Conservation (phyloP, 2,113 vertebrate genomes). For the Caracal caracal region DNA sequence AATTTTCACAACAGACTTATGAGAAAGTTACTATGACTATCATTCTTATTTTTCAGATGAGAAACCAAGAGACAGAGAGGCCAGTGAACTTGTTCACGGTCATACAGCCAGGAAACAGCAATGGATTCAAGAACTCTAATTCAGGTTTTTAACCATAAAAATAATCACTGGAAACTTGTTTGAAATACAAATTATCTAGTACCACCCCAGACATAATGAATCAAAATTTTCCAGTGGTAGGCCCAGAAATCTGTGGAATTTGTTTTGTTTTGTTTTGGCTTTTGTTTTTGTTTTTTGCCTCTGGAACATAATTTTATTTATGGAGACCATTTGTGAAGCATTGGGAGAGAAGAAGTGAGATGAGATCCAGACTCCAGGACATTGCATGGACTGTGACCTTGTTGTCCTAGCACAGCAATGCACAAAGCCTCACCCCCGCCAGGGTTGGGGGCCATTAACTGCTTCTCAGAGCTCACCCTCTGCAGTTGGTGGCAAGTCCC, state of each 20-base stretch:
- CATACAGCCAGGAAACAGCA: background rate
- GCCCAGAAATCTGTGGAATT: background rate
- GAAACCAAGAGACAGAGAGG: background rate
- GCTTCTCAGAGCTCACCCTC: background rate
- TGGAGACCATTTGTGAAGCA: background rate
- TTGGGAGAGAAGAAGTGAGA: background rate
- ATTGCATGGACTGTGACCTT: background rate
- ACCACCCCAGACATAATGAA: background rate
- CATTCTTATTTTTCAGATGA: background rate
- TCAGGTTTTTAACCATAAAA: background rate
- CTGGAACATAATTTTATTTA: background rate
- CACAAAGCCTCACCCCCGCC: background rate
- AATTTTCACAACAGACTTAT: background rate
- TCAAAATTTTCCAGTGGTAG: background rate
- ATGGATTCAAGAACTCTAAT: background rate
- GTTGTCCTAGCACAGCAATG: background rate
- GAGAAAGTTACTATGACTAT: background rate
- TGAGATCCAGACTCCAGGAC: background rate
- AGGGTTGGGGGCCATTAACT: background rate
- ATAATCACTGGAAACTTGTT: background rate
- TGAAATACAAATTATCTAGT: conserved; percentile 4
- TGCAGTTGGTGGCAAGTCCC: background rate
- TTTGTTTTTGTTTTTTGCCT: background rate
- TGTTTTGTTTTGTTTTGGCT: too few relatives aligned
- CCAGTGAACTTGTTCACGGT: background rate